Base-by-base conservation (phyloP, 2,113 vertebrate genomes). In the Pluvialis apricaria region DNA sequence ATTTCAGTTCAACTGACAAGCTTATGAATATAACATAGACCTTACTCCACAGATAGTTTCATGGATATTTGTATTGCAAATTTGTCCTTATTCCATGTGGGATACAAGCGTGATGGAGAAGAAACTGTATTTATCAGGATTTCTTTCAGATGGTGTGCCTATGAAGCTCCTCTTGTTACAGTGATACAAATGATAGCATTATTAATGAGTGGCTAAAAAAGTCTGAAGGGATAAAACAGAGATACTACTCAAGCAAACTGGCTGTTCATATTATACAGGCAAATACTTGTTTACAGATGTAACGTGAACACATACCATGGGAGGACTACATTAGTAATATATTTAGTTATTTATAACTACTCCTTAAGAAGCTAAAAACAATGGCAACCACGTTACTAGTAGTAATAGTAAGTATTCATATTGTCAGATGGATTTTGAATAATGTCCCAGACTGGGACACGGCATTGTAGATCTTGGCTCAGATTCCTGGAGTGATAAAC, bases 301-400 rank as follows among this genome's bases (percentile, higher is more conserved):
- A 44, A 64, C 10, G 18, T 4, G 24, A 51, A 75, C 49, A 68
- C 13, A 34, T 34, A 66, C 17, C 38, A 52, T 2, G 6, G 44
- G 20, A 96, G 19, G 17, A 90, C 34, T 40, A 20, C 11, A 55
- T 45, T 21, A 84, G 31, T 66, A 83, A 73, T n/a, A 44, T 1
- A n/a, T 31, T 34, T 64, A 81, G 66, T 49, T 96, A 92, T 94
- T 60, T 69, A 79, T 87, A 90, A 54, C 57, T 64, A n/a, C 72
- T 92, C 44, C 49, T 89, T 76, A 79, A 88, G 88, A 91, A 91
- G 72, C 36, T 64, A 64, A 76, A 84, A 92, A 86, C 88, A 96
- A 94, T 94, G 76, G 81, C 45, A 94, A 68, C 12, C 25, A 18
- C 57, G 29, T 29, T 69, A 65, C 34, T 65, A 81, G 65, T 79